phyloP scores from a whole-genome alignment of 2,113 vertebrate species.

The Orientallactaga bullata region DNA sequence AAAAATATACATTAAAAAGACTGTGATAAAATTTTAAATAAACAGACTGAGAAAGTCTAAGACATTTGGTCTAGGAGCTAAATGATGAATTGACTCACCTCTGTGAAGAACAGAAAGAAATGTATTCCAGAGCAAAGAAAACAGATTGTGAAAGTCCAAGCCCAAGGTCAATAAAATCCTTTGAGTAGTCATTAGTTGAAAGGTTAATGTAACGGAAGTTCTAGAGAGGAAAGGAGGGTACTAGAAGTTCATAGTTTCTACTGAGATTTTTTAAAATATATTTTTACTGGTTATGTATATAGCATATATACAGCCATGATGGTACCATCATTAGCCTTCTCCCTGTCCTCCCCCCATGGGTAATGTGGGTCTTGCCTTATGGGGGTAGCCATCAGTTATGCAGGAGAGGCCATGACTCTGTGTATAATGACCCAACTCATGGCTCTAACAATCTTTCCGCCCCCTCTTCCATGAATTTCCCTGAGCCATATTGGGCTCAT shows the following conservation, averaged over 20 bases:
- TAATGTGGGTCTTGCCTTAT: too few species aligned
- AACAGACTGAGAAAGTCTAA: not conserved
- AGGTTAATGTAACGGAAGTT: not conserved
- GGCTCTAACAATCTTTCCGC: too few species aligned
- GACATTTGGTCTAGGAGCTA: not conserved
- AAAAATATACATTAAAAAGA: too few species aligned
- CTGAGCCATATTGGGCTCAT: too few species aligned
- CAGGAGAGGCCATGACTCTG: too few species aligned
- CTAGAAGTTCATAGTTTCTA: slow-evolving; percentile 14
- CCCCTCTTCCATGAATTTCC: too few species aligned
- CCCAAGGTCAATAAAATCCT: not conserved
- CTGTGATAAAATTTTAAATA: not conserved
- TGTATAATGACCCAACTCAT: too few species aligned
- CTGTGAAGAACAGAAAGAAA: not conserved
- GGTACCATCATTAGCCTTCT: too few species aligned
- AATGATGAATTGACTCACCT: not conserved
- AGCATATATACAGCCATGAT: too few species aligned
- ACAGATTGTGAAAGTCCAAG: not conserved
- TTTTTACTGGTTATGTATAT: too few species aligned
- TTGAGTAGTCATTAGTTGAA: not conserved
- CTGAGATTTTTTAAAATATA: not conserved
- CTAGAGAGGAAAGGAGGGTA: not conserved
- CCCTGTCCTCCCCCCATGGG: too few species aligned
- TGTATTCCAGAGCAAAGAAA: not conserved
- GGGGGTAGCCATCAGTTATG: too few species aligned